Base-by-base conservation (phyloP, 2,113 vertebrate genomes). In the Seriola aureovittata region DNA sequence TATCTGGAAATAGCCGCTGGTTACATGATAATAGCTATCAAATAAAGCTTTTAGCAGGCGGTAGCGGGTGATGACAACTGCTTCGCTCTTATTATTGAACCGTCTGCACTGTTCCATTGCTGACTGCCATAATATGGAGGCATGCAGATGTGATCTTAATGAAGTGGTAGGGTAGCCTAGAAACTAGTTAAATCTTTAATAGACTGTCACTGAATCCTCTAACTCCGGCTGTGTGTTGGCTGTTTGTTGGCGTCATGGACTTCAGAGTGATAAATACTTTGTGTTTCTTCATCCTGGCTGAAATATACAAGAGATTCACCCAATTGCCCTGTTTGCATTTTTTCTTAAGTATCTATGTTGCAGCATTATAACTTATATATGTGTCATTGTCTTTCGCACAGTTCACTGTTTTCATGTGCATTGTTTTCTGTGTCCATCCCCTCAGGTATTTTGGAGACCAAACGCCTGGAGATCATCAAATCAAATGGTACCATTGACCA, bases 381-480 rank as follows among this genome's bases (percentile, higher is more conserved):
- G 8, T 38, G 38, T 38, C 8, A 7, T 38, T 38, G 5, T 38
- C 6, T 38, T 38, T 38, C 38, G 1, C 8, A 5, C 8, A 38
- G 59, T 23, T 67, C 17, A 84, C 17, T 71, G 14, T 25, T 34
- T 59, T 66, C 10, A 62, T 80, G 16, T 42, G 16, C 25, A 29
- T 63, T 82, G 14, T 69, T 83, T 77, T 81, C 25, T 80, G 11
- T 66, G 10, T 86, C 46, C 36, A 16, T 76, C 55, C 73, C 32
- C 10, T 68, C 42, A 99, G 98, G 98, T 82, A 97, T 99, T 87
- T 78, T 99, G 94, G 98, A 99, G 93, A 98, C 97, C 69, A 97
- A 98, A 87, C 94, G 98, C 17, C 93, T 99, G 89, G 96, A 96
- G 21, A 95, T 97, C 0, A 25, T 96, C 78, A 95, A 89, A 59